A percentile compares a stretch with the other conserved stretches of the same genome.
phyloP scores from a whole-genome alignment of 2,113 vertebrate genomes.

The Labeo catla region DNA sequence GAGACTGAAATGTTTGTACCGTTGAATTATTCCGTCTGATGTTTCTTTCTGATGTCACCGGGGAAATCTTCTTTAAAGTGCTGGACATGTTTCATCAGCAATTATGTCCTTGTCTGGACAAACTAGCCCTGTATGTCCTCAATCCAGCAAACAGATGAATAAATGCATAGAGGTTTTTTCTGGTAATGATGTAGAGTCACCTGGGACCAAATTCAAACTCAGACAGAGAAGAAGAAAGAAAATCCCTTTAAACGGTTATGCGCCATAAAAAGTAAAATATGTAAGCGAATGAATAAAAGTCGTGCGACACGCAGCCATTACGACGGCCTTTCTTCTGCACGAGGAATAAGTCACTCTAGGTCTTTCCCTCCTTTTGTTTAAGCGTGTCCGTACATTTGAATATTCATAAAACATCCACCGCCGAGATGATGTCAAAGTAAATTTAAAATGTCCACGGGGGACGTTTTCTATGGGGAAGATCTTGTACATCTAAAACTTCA shows the following conservation, averaged over 20 bases:
- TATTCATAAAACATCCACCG: slow-evolving; percentile 72
- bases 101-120: slow-evolving; percentile 41
- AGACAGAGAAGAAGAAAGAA: not conserved
- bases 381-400: slow-evolving; percentile 70
- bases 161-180: not conserved
- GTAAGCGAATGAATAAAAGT: not conserved
- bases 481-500: slow-evolving; percentile 78
- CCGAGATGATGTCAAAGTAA: slow-evolving; percentile 74
- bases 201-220: not conserved
- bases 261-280: not conserved
- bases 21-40: slow-evolving; percentile 51
- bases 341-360: not conserved
- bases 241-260: not conserved
- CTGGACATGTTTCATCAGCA: slow-evolving; percentile 45
- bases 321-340: not conserved
- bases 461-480: slow-evolving; percentile 63
- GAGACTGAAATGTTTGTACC: slow-evolving; percentile 37
- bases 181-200: not conserved
- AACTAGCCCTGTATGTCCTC: not conserved
- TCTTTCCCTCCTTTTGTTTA: slow-evolving; percentile 62
- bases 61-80: slow-evolving; percentile 34
- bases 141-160: not conserved
- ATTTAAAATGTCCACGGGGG: slow-evolving; percentile 76
- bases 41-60: slow-evolving; percentile 16
- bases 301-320: not conserved